Conservation (phyloP, 2,888 invertebrate genomes). For the Bellardia pandia region DNA sequence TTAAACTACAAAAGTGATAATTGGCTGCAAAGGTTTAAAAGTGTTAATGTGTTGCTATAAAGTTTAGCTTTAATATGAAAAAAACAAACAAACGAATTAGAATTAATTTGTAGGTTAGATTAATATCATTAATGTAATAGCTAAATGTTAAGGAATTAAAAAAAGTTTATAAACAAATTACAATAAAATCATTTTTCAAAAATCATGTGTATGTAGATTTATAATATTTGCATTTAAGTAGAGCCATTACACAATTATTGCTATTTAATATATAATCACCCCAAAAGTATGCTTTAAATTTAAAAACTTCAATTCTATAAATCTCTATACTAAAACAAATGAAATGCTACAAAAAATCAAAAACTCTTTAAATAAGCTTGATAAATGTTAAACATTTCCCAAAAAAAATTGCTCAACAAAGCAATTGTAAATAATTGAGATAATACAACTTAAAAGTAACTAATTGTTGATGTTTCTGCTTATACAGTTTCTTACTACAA, state of each 20-base stretch:
- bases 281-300: background rate
- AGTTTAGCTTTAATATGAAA: background rate
- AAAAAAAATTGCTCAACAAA: background rate
- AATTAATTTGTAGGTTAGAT: background rate
- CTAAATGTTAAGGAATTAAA: background rate
- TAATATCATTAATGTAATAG: background rate
- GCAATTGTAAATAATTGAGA: constrained; percentile 25
- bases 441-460: constrained; percentile 37
- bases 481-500: background rate
- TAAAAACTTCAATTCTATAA: background rate
- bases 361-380: background rate
- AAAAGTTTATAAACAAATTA: background rate
- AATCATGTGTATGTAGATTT: too few relatives aligned
- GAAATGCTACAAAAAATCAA: background rate
- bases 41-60: constrained; percentile 36
- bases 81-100: background rate
- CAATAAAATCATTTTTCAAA: too few relatives aligned
- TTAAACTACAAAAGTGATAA: constrained; percentile 33
- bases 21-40: constrained; percentile 15
- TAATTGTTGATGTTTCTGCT: constrained; percentile 32
- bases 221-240: too few relatives aligned
- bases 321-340: background rate
- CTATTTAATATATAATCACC: background rate
- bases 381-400: background rate
- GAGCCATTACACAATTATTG: too few relatives aligned